Evolutionary conservation across 2,888 invertebrate genomes (phyloP).

Genomic region (Anarsia innoxiella): DNA sequence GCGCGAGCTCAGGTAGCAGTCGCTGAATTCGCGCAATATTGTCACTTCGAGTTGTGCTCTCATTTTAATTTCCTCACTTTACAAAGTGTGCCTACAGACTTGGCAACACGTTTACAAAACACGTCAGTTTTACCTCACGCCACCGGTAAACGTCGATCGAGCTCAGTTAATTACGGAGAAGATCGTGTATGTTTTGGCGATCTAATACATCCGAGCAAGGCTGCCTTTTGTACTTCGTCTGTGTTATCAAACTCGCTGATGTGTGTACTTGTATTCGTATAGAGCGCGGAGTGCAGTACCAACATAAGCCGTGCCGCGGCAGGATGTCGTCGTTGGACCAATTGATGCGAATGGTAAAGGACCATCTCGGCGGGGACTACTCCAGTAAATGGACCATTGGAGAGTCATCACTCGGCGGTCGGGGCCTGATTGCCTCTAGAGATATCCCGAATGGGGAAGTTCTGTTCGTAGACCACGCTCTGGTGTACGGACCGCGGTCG

Average conservation of each 20-base stretch:
- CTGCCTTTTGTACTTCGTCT: slow-evolving; percentile 30
- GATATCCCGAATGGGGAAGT: slow-evolving; percentile 80
- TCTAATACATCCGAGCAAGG: slow-evolving; percentile 44
- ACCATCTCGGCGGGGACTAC: slow-evolving; percentile 57
- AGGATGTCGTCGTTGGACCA: slow-evolving; percentile 71
- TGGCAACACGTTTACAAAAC: slow-evolving; percentile 49
- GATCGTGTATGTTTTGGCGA: slow-evolving; percentile 48
- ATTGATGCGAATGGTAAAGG: slow-evolving; percentile 62
- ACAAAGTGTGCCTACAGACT: too few species aligned
- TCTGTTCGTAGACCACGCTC: slow-evolving; percentile 81
- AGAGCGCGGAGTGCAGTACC: slow-evolving; percentile 61
- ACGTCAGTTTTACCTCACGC: slow-evolving; percentile 35
- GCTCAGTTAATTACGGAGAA: slow-evolving; percentile 51
- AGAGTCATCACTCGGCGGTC: slow-evolving; percentile 78
- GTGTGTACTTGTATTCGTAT: slow-evolving; percentile 47
- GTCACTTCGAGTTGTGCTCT: slow-evolving; percentile 5
- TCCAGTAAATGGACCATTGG: slow-evolving; percentile 75
- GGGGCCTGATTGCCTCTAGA: slow-evolving; percentile 81
- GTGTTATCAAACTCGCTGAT: slow-evolving; percentile 61
- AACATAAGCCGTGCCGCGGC: slow-evolving; percentile 52
- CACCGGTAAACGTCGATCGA: slow-evolving; percentile 41
- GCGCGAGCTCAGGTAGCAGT: slow-evolving; percentile 40
- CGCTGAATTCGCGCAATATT: slow-evolving; percentile 22
- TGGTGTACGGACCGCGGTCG: slow-evolving; percentile 81
- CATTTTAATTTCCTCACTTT: too few species aligned